A percentile compares a stretch with the other conserved stretches of the same genome.
Evolutionary conservation across 2,888 invertebrate species (phyloP).

Genomic region (Hesperia comma): DNA sequence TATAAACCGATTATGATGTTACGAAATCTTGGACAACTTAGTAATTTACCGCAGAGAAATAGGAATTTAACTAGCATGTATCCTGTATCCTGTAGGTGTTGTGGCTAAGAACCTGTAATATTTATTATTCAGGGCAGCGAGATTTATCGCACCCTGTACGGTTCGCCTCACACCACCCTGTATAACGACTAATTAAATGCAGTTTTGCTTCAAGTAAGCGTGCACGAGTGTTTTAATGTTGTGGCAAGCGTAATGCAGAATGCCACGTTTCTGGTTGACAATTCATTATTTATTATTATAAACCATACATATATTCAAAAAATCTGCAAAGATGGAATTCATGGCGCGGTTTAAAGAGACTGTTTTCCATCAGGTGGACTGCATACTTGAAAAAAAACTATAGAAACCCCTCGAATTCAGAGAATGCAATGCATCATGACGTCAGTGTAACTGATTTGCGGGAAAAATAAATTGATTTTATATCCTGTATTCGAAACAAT

Average conservation of each 20-base stretch:
- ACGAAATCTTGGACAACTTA: not conserved
- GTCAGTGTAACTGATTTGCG: too few species aligned
- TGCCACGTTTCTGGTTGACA: too few species aligned
- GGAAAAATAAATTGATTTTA: too few species aligned
- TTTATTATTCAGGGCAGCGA: conserved; percentile 42
- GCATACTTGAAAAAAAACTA: too few species aligned
- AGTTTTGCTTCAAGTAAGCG: conserved; percentile 27
- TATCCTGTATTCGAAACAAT: too few species aligned
- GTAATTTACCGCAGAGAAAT: not conserved
- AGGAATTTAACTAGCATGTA: conserved; percentile 18
- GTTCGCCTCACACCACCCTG: conserved; percentile 34
- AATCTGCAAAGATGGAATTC: too few species aligned
- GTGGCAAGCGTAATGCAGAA: conserved; percentile 3
- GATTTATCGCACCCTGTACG: conserved; percentile 40
- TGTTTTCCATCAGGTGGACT: too few species aligned
- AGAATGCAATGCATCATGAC: too few species aligned
- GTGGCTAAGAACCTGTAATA: conserved; percentile 37
- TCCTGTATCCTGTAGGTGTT: conserved; percentile 35
- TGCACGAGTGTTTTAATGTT: conserved; percentile 14
- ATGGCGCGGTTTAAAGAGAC: too few species aligned
- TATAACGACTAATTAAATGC: conserved; percentile 40
- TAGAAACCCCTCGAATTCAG: too few species aligned
- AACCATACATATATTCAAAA: too few species aligned
- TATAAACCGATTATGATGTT: not conserved
- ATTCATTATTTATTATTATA: too few species aligned